Percentiles rank a stretch among this genome's conserved stretches.
These are phyloP conservation scores for Pomacea canaliculata DNA, from an alignment of 2,888 invertebrate species.

Conservation along the genomic window DNA sequence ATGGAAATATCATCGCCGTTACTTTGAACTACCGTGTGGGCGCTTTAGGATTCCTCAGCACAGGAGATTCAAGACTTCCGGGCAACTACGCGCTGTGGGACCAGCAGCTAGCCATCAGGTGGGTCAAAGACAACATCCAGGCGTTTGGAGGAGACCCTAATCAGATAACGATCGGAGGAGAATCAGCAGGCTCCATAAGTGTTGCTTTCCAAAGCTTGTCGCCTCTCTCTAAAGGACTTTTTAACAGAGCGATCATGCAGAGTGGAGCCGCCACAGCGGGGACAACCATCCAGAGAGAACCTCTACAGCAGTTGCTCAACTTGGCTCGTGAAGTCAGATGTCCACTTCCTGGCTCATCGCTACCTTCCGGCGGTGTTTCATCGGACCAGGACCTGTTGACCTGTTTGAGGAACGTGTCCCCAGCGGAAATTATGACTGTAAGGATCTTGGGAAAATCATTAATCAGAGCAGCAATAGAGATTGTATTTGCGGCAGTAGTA, in stretches of 20 bases:
- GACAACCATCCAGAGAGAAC: background rate
- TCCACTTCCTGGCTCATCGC: background rate
- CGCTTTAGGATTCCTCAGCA: constrained; percentile 16
- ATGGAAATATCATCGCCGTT: constrained; percentile 11
- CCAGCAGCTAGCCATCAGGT: constrained; percentile 16
- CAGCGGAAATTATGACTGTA: background rate
- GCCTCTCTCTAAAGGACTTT: no score
- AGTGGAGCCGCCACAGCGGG: background rate
- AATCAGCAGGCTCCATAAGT: constrained; percentile 46
- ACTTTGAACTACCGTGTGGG: constrained; percentile 22
- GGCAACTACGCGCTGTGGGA: constrained; percentile 29
- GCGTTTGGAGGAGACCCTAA: constrained; percentile 24
- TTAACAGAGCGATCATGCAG: no score
- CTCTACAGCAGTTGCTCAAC: background rate
- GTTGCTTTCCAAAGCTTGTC: constrained; percentile 42
- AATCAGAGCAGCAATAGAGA: background rate
- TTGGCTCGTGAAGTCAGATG: background rate
- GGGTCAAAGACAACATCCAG: constrained; percentile 21
- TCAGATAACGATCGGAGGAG: constrained; percentile 46
- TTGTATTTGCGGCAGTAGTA: background rate
- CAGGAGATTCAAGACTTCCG: constrained; percentile 1
- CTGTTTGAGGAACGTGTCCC: background rate
- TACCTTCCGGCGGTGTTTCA: background rate
- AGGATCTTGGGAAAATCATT: background rate
- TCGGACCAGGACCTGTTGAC: background rate